These are phyloP conservation scores for Cyclargus thomasi DNA, from an alignment of 1,140 invertebrate genomes.

Conservation along the genomic window DNA sequence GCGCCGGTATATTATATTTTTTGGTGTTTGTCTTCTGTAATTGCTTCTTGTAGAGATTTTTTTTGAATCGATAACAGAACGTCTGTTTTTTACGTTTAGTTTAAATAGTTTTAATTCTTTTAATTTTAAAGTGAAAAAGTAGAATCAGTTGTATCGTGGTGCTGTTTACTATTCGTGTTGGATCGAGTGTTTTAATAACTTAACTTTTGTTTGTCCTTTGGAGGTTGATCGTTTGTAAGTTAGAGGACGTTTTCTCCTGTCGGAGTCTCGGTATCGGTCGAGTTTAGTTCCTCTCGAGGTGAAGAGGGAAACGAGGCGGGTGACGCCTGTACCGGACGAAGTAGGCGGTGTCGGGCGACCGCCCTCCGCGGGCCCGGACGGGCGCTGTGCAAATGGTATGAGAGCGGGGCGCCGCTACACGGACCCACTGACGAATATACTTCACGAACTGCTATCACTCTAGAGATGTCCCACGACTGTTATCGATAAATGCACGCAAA, in stretches of 20 bases:
- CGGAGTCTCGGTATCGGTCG: constrained; percentile 32
- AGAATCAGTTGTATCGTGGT: background rate
- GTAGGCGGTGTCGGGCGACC: constrained; percentile 68
- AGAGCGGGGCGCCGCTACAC: constrained; percentile 65
- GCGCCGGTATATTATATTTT: background rate
- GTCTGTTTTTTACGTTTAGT: background rate
- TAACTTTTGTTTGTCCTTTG: background rate
- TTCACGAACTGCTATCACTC: constrained; percentile 64
- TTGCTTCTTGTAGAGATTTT: background rate
- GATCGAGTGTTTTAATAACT: background rate
- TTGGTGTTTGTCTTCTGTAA: background rate
- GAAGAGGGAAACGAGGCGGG: constrained; percentile 63
- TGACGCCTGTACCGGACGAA: constrained; percentile 70
- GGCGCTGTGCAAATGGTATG: constrained; percentile 57
- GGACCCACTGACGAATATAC: constrained; percentile 68
- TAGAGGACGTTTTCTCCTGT: constrained; percentile 54
- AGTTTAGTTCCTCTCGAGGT: constrained; percentile 44
- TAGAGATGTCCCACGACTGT: constrained; percentile 45
- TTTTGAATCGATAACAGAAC: background rate
- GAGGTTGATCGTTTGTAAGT: constrained; percentile 11
- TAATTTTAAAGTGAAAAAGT: background rate
- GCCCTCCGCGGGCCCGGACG: constrained; percentile 65
- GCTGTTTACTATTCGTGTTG: background rate
- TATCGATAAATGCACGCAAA: constrained; percentile 40
- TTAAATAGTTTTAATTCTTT: background rate